These are phyloP conservation scores for Mormyrus hasselquistii DNA, from an alignment of 2,797 vertebrate species.

Conservation along the genomic window DNA sequence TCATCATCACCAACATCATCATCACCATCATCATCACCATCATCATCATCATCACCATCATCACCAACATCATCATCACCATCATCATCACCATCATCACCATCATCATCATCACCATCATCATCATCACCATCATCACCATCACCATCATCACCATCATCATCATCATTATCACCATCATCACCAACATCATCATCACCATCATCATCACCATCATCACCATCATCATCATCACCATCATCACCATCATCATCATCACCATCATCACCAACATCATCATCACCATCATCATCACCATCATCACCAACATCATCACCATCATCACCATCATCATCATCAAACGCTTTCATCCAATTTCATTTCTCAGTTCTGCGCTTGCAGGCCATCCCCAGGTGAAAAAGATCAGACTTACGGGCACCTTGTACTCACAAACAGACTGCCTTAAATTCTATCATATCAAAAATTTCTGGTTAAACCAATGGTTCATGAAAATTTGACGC, in stretches of 20 bases:
- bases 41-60: neutral
- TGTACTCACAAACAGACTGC: neutral
- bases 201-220: neutral
- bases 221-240: neutral
- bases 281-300: neutral
- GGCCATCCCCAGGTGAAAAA: neutral
- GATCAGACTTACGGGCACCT: neutral
- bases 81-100: neutral
- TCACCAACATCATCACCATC: neutral
- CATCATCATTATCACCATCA: neutral
- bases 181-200: neutral
- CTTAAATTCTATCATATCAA: neutral
- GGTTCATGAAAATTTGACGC: neutral
- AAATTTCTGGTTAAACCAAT: neutral
- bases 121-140: neutral
- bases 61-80: neutral
- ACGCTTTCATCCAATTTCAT: neutral
- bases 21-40: neutral
- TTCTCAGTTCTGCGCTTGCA: neutral
- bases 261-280: neutral
- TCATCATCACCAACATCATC: neutral
- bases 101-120: neutral
- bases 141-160: neutral
- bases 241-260: neutral
- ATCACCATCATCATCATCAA: neutral